Evolutionary conservation across 2,888 invertebrate genomes (phyloP), one percentile per base, ranked within the genome.

Genomic region (Drosophila percnosoma): DNA sequence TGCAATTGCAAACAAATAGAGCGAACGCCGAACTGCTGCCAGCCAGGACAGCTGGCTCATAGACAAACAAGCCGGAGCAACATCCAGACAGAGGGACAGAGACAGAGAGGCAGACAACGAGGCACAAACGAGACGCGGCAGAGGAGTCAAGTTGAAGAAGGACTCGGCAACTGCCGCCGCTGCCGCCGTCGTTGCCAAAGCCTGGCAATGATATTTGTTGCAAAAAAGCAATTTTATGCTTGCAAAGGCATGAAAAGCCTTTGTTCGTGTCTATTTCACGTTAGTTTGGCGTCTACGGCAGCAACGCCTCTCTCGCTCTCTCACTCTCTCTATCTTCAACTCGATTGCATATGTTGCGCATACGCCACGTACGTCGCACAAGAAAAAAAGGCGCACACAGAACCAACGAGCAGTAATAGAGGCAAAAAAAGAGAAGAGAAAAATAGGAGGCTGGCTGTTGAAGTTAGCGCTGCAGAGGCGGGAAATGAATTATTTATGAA

Each of bases 401-500:
- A 45, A 58, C 49, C 48, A 40, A 52, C 40, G 40, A 49, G 18
- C 54, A 65, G 33, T 33, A 45, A 15, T 7, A 67, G n/a, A 59
- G 21, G 2, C 34, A 51, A 62, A 65, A 69, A 31, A 42, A 33
- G 13, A 29, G 29, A 29, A 57, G 63, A 49, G 48, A 27, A 38
- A 65, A 49, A 33, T 55, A 51, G 55, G 55, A 60, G 54, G 66
- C 65, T 64, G 82, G 74, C 65, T 82, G 89, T 75, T 80, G 82
- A 83, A 90, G 84, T 80, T 83, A 79, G 84, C 82, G 72, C 78
- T 76, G 75, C 86, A 81, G 80, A 85, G 78, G 85, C 89, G 84
- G 90, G 89, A 92, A 92, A 92, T 92, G 92, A 92, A 92, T 92
- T 92, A 92, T 92, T 92, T 92, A 92, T 92, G 92, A 92, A 92